Evolutionary conservation across 2,797 vertebrate species (phyloP).

Genomic region (Dryobates pubescens): DNA sequence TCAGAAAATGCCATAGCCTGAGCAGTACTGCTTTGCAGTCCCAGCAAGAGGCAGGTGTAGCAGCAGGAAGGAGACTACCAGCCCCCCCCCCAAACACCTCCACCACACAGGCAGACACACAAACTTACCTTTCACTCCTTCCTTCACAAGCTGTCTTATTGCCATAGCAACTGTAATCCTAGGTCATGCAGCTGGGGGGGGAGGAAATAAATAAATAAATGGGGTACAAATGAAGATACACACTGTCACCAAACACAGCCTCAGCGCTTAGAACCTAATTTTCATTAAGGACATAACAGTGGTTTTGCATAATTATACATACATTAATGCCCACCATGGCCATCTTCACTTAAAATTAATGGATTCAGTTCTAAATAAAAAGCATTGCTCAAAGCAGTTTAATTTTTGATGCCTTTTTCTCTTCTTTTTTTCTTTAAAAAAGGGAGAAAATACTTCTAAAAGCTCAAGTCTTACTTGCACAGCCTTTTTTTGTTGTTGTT

Average conservation of each 20-base stretch:
- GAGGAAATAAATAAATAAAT: neutral
- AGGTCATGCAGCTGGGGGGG: conserved; percentile 60
- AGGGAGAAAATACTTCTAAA: conserved; percentile 27
- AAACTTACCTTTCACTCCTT: conserved; percentile 62
- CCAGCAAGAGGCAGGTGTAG: neutral
- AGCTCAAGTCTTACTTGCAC: conserved; percentile 3
- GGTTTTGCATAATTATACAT: conserved; percentile 73
- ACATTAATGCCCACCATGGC: conserved; percentile 65
- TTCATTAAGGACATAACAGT: conserved; percentile 68
- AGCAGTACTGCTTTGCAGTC: neutral
- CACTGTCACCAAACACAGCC: conserved; percentile 49
- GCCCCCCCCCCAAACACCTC: too few relatives aligned
- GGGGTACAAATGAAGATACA: conserved; percentile 49
- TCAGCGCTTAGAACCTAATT: conserved; percentile 60
- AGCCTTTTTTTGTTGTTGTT: neutral
- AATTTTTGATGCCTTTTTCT: neutral
- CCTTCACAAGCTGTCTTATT: conserved; percentile 60
- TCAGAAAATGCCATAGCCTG: neutral
- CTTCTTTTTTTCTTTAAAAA: neutral
- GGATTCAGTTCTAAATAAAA: conserved; percentile 72
- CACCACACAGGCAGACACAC: neutral
- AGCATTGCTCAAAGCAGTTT: conserved; percentile 39
- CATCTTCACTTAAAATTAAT: conserved; percentile 74
- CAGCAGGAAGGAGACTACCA: neutral
- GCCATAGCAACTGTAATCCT: conserved; percentile 76